Evolutionary conservation across 2,113 vertebrate genomes (phyloP), one percentile per base, ranked within the genome.

Genomic region (Cranoglanis bouderius): DNA sequence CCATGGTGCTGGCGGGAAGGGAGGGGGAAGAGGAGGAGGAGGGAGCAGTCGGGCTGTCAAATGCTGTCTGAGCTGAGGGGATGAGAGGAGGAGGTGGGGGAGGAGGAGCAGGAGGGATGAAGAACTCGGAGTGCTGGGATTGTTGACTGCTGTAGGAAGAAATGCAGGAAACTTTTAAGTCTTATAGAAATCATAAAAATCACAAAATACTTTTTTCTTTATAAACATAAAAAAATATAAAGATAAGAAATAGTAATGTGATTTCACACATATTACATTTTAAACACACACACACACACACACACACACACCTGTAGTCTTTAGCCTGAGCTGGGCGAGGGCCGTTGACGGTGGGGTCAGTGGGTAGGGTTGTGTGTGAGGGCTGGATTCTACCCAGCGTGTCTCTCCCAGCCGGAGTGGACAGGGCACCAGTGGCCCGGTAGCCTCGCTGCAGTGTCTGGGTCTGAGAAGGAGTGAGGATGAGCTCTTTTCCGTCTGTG

Each of bases 61-160:
- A 97, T 88, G 97, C 97, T 0, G 97, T 97, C 92, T 97, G 97
- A 0, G 97, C 96, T 0, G 97, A 97, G 2, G 97, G 97, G 92
- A 97, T 97, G 90, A 97, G 93, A 0, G 96, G 97, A 0, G 97
- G 97, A 0, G 97, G 97, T 0, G 97, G 97, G 0, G 97, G 97
- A 0, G 97, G 97, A 0, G 97, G 97, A 12, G 97, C 96, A 0
- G 97, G 97, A 0, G 97, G 97, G 91, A 97, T 96, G 18, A 96
- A 97, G 93, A 97, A 98, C 88, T 97, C 97, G 0, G 96, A 94
- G 92, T 96, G 95, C 35, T 96, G 95, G 92, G 96, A 93, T 0
- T 95, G 96, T 87, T 96, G 96, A 0, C 92, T 93, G 49, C 96
- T 97, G 93, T 7, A 67, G 77, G 84, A 87, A 4, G 57, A 63